Base-by-base conservation (phyloP, 2,888 invertebrate species). In the Drosophila phalerata region DNA sequence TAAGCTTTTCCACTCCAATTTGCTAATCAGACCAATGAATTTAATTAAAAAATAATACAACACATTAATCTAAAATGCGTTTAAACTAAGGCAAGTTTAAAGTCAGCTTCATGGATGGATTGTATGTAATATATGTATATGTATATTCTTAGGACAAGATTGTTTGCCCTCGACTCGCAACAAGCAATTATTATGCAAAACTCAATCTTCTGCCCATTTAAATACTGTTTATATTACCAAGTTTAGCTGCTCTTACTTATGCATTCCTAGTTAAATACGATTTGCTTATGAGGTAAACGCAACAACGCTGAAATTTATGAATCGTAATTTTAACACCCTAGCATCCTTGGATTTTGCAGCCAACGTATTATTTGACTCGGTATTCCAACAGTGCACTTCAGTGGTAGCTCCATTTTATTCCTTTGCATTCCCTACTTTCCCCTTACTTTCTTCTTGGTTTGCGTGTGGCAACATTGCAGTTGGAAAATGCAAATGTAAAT, bases 401-500 rank as follows among this genome's bases (percentile, higher is more conserved):
- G 25, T 34, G 53, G 42, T 37, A 40, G 25, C 28, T 62, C 11
- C 25, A 58, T 28, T 56, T 49, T 42, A 49, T 48, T 48, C 15
- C 17, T 37, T 43, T 3, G 5, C 13, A 5, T 3, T 43, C 25
- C 0, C 13, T 28, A 22, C 11, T 5, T 8, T 17, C 25, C 51
- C 42, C 25, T 25, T 1, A 5, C 22, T 48, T 53, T 38, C 40
- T 28, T 37, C 9, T 58, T 40, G 40, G 32, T 32, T 66, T 40
- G 45, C 48, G 52, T 53, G 61, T 30, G 42, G 53, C 55, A 43
- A 34, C 52, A 38, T 28, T 61, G 63, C 69, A 56, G 63, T 55
- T 62, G 66, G 55, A 67, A 62, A 68, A 79, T 75, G 68, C 62
- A 72, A 79, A 79, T 72, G 69, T 61, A 78, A 81, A 78, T 78